phyloP scores from a whole-genome alignment of 2,888 invertebrate species.

The Strigamia maritima region DNA sequence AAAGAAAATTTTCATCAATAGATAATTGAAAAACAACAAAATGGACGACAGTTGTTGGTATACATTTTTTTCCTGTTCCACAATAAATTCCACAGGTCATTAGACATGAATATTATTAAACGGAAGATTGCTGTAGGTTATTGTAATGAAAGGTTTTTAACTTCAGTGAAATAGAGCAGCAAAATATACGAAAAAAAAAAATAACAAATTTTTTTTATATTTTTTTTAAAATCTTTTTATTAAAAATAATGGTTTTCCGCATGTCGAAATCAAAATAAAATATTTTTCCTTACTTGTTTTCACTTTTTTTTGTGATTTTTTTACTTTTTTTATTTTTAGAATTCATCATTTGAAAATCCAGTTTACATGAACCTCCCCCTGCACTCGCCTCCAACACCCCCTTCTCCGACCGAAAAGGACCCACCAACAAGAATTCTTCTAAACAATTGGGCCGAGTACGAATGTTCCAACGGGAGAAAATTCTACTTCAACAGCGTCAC shows the following conservation, averaged over 20 bases:
- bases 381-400: constrained; percentile 40
- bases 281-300: too few species aligned
- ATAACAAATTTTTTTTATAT: background rate
- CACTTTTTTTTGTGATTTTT: background rate
- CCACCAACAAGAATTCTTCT: constrained; percentile 44
- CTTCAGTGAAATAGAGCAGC: background rate
- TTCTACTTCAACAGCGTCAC: constrained; percentile 52
- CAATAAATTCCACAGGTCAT: background rate
- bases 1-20: background rate
- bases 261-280: too few species aligned
- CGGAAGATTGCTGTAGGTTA: background rate
- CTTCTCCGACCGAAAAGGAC: constrained; percentile 40
- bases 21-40: background rate
- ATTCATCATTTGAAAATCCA: constrained; percentile 8
- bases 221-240: background rate
- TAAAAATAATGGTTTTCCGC: background rate
- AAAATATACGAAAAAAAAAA: background rate
- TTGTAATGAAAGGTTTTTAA: background rate
- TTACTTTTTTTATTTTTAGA: constrained; percentile 36
- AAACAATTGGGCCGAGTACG: constrained; percentile 52
- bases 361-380: constrained; percentile 42
- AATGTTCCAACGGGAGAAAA: constrained; percentile 49
- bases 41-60: background rate
- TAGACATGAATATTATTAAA: background rate
- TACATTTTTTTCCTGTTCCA: background rate